These are phyloP conservation scores for Phalloptychus januarius DNA, from an alignment of 2,797 vertebrate genomes.

Conservation along the genomic window DNA sequence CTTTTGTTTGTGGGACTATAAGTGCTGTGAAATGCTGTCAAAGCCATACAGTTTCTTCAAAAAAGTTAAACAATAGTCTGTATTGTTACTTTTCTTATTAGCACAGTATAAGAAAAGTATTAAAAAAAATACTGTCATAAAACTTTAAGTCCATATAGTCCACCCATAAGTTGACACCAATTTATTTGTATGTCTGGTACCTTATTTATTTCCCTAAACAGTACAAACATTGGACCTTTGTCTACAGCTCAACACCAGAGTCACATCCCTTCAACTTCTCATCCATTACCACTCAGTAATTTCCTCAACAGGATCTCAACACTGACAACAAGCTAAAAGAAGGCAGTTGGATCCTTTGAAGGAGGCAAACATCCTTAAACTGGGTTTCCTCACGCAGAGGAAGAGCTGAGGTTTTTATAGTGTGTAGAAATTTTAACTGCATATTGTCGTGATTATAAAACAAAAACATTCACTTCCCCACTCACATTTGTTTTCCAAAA, in stretches of 20 bases:
- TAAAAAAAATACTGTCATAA: no score
- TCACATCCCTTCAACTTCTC: background rate
- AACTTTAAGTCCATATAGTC: background rate
- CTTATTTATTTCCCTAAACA: background rate
- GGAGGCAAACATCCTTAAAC: background rate
- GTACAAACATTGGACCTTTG: background rate
- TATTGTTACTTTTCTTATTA: no score
- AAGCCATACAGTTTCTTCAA: no score
- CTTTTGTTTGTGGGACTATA: no score
- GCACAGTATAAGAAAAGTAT: no score
- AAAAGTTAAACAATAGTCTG: no score
- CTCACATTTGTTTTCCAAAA: constrained; percentile 29
- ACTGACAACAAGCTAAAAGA: constrained; percentile 28
- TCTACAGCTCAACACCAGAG: background rate
- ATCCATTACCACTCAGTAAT: constrained; percentile 14
- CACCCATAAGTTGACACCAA: background rate
- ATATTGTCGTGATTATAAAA: background rate
- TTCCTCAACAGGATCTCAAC: constrained; percentile 20
- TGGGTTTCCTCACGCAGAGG: background rate
- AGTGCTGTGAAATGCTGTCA: no score
- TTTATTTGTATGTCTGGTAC: background rate
- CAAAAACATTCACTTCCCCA: background rate
- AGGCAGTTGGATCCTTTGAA: constrained; percentile 9
- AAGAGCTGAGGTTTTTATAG: background rate
- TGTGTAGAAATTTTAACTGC: background rate